Conservation (phyloP, 2,113 vertebrate genomes). For the Eretmochelys imbricata region DNA sequence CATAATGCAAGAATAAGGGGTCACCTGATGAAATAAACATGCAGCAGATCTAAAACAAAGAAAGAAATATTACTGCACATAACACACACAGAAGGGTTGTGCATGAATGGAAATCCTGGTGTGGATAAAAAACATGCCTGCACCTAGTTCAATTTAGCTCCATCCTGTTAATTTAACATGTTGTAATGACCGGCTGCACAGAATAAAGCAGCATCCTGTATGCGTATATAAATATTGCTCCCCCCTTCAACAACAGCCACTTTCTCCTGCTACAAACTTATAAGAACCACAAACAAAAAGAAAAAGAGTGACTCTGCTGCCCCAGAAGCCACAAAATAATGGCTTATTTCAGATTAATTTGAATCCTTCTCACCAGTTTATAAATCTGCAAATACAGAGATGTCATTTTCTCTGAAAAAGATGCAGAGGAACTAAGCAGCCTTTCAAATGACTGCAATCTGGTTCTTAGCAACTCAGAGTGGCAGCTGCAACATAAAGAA, state of each 20-base stretch:
- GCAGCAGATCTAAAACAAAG: neutral
- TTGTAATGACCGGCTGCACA: neutral
- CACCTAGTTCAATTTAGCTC: slow-evolving; percentile 13
- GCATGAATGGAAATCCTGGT: neutral
- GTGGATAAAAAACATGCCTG: neutral
- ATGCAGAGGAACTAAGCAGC: slow-evolving; percentile 50
- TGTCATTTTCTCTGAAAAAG: slow-evolving; percentile 58
- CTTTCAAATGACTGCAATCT: slow-evolving; percentile 48
- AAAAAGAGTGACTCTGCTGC: slow-evolving; percentile 43
- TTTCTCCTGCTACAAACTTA: slow-evolving; percentile 21
- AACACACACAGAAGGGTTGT: neutral
- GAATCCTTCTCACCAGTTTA: slow-evolving; percentile 12
- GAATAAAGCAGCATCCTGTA: neutral
- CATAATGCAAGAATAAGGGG: neutral
- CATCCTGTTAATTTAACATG: slow-evolving; percentile 17
- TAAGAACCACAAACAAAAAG: slow-evolving; percentile 27
- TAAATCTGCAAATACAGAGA: slow-evolving; percentile 27
- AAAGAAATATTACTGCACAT: neutral
- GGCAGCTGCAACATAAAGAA: slow-evolving; percentile 67
- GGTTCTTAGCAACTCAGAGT: slow-evolving; percentile 52
- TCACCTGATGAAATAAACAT: neutral
- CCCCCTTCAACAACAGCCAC: neutral
- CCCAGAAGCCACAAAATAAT: slow-evolving; percentile 50
- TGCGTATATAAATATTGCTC: neutral
- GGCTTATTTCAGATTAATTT: slow-evolving; percentile 40